These are phyloP conservation scores for Actinostola sp. DNA, from an alignment of 92 coral and sea anemone species.

Conservation along the genomic window DNA sequence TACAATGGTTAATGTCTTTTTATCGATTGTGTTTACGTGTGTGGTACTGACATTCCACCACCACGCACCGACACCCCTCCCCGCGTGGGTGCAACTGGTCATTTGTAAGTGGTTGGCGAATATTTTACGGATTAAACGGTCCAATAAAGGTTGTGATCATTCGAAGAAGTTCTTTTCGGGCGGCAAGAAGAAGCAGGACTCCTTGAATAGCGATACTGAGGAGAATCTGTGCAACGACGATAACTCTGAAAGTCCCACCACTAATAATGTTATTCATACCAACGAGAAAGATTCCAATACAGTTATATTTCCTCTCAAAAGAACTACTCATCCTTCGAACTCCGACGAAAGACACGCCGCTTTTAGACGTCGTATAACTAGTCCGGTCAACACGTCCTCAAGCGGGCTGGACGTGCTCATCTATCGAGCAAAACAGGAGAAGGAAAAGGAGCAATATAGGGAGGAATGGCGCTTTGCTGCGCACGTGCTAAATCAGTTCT, in stretches of 20 bases:
- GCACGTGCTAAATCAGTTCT: slow-evolving; percentile 71
- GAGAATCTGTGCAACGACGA: slow-evolving; percentile 63
- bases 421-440: slow-evolving; percentile 71
- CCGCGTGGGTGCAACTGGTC: slow-evolving; percentile 82
- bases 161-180: slow-evolving; percentile 6
- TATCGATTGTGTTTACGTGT: slow-evolving; percentile 86
- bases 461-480: slow-evolving; percentile 93
- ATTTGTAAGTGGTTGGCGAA: slow-evolving; percentile 81
- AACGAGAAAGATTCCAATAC: slow-evolving; percentile 42
- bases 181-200: slow-evolving; percentile 35
- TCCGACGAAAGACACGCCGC: slow-evolving; percentile 24
- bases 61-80: slow-evolving; percentile 88
- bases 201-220: slow-evolving; percentile 40
- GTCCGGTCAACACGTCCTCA: slow-evolving; percentile 36
- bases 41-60: slow-evolving; percentile 85
- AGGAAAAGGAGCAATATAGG: slow-evolving; percentile 63
- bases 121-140: slow-evolving; percentile 56
- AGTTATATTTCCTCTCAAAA: slow-evolving; percentile 28
- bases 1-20: slow-evolving; percentile 87
- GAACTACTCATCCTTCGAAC: slow-evolving; percentile 23
- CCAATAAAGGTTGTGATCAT: slow-evolving; percentile 25
- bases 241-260: slow-evolving; percentile 39
- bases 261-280: slow-evolving; percentile 37
- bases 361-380: slow-evolving; percentile 41
- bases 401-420: slow-evolving; percentile 78